Evolutionary conservation across 2,888 invertebrate genomes (phyloP).

Genomic region (Torymus auratus): DNA sequence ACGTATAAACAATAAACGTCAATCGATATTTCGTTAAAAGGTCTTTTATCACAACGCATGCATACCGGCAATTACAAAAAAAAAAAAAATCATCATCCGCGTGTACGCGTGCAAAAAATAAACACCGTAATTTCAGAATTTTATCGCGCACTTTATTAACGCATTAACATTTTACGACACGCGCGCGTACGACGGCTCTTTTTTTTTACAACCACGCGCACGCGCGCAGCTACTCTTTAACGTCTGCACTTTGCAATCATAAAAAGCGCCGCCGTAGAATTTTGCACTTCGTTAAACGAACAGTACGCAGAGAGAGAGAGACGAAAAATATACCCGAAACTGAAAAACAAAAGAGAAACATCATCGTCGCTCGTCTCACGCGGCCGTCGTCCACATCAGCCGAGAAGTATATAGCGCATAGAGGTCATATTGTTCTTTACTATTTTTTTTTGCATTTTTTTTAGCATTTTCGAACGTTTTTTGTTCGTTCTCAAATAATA

Average conservation of each 20-base stretch:
- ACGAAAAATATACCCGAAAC: slow-evolving; percentile 20
- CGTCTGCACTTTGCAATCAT: background rate
- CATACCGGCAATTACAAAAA: background rate
- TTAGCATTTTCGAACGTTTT: too few relatives aligned
- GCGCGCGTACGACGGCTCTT: too few relatives aligned
- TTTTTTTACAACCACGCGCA: slow-evolving; percentile 2
- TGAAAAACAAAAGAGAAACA: too few relatives aligned
- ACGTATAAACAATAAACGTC: background rate
- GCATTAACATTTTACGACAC: slow-evolving; percentile 47
- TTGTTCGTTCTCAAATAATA: slow-evolving; percentile 1
- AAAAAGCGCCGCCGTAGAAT: slow-evolving; percentile 13
- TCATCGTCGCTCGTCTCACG: too few relatives aligned
- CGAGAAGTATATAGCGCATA: too few relatives aligned
- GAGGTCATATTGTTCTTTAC: too few relatives aligned
- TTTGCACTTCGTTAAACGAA: slow-evolving; percentile 6
- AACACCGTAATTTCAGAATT: slow-evolving; percentile 68
- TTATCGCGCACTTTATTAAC: slow-evolving; percentile 46
- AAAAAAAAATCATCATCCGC: slow-evolving; percentile 33
- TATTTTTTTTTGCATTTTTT: too few relatives aligned
- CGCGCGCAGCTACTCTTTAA: background rate
- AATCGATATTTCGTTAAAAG: slow-evolving; percentile 6
- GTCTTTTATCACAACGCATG: background rate
- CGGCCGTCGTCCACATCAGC: background rate
- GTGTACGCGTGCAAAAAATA: slow-evolving; percentile 46
- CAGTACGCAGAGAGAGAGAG: background rate